Evolutionary conservation across 2,797 vertebrate genomes (phyloP).

Genomic region (Lates japonicus): DNA sequence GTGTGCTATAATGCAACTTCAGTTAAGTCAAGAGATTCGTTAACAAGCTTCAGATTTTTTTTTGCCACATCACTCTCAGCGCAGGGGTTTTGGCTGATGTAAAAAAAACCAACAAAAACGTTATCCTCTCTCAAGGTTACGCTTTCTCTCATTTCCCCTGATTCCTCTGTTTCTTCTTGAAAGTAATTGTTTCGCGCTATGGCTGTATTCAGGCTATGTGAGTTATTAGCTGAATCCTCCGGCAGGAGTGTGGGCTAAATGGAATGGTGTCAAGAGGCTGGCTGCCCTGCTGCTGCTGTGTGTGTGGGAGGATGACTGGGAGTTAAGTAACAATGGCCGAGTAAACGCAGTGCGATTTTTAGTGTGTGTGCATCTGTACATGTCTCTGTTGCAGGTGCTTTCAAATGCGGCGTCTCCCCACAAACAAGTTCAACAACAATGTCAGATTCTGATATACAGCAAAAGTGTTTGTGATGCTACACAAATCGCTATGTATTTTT

Average conservation of each 20-base stretch:
- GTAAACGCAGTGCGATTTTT: constrained; percentile 50
- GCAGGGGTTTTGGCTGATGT: constrained; percentile 56
- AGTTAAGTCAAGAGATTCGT: constrained; percentile 66
- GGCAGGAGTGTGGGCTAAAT: constrained; percentile 82
- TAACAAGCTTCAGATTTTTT: constrained; percentile 57
- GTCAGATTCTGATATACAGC: constrained; percentile 22
- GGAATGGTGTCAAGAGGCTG: constrained; percentile 81
- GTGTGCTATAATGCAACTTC: constrained; percentile 56
- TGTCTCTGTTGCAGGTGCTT: constrained; percentile 25
- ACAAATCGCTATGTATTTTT: constrained; percentile 18
- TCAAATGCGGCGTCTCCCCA: constrained; percentile 3
- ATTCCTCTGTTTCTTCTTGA: constrained; percentile 75
- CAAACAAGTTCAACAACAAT: constrained; percentile 23
- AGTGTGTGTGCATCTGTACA: constrained; percentile 19
- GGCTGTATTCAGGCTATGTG: constrained; percentile 64
- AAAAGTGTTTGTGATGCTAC: constrained; percentile 7
- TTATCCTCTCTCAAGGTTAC: constrained; percentile 74
- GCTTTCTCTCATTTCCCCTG: constrained; percentile 70
- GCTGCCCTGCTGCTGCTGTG: constrained; percentile 66
- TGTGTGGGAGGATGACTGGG: constrained; percentile 74
- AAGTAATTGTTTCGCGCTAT: constrained; percentile 75
- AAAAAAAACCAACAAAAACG: constrained; percentile 36
- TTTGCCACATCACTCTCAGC: constrained; percentile 54
- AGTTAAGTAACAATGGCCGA: constrained; percentile 77
- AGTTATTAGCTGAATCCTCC: constrained; percentile 79